phyloP scores from a whole-genome alignment of 2,888 invertebrate species.

The Netelia fuscicornis region DNA sequence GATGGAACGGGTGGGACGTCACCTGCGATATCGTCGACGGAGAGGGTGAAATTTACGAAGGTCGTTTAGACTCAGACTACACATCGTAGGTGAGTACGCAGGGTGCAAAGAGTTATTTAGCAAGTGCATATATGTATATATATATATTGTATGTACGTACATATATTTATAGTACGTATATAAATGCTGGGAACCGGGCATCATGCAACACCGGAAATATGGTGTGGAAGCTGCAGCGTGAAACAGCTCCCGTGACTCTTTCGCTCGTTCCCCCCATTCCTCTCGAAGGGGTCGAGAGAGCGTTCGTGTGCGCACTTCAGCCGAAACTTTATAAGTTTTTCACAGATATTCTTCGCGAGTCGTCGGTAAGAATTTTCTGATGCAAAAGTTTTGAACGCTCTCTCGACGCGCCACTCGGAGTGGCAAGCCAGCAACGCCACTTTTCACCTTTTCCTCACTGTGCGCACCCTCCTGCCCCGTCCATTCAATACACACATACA shows the following conservation, averaged over 20 bases:
- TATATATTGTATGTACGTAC: not conserved
- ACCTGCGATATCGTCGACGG: constrained; percentile 1
- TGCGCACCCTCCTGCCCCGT: constrained; percentile 7
- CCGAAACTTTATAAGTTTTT: constrained; percentile 73
- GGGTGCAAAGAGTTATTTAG: constrained; percentile 49
- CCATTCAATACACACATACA: constrained; percentile 21
- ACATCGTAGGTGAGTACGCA: constrained; percentile 44
- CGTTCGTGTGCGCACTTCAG: constrained; percentile 56
- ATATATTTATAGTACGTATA: not conserved
- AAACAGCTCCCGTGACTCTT: constrained; percentile 15
- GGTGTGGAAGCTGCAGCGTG: constrained; percentile 43
- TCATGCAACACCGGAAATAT: constrained; percentile 30
- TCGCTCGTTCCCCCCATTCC: constrained; percentile 19
- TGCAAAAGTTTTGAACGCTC: constrained; percentile 78
- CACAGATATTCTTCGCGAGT: constrained; percentile 75
- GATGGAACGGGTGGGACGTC: not conserved
- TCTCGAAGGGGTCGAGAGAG: constrained; percentile 47
- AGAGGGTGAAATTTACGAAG: constrained; percentile 51
- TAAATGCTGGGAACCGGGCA: constrained; percentile 33
- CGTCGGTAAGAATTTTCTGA: constrained; percentile 77
- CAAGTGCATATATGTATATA: constrained; percentile 3
- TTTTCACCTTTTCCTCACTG: constrained; percentile 63
- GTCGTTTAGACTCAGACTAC: constrained; percentile 41
- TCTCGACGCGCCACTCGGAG: constrained; percentile 40
- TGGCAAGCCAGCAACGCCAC: constrained; percentile 57